A percentile compares a stretch with the other conserved stretches of the same genome.
These are phyloP conservation scores for Drosophila willistoni DNA, from an alignment of 1,140 invertebrate species.

Conservation along the genomic window DNA sequence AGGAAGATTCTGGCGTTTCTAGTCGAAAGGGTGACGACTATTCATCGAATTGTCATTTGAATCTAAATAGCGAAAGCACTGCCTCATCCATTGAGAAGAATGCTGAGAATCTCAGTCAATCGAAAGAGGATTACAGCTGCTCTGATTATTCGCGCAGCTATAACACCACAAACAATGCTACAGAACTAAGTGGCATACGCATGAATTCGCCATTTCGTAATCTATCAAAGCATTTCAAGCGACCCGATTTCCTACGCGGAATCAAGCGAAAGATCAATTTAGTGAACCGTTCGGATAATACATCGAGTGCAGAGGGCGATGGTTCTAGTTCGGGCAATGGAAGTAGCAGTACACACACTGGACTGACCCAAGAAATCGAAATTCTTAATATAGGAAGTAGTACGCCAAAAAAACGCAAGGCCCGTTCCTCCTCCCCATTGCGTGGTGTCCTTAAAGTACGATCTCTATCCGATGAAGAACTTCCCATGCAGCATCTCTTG, in stretches of 20 bases:
- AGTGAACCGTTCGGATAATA: constrained; percentile 78
- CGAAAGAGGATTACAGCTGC: constrained; percentile 76
- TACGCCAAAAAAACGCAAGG: constrained; percentile 83
- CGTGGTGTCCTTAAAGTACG: constrained; percentile 85
- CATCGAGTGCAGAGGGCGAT: constrained; percentile 68
- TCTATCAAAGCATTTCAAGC: constrained; percentile 76
- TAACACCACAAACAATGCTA: constrained; percentile 67
- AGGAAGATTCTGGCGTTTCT: constrained; percentile 81
- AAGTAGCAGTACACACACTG: constrained; percentile 85
- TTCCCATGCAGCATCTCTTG: constrained; percentile 63
- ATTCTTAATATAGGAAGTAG: constrained; percentile 84
- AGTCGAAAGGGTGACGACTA: constrained; percentile 77
- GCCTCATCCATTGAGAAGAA: constrained; percentile 79
- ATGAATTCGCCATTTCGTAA: constrained; percentile 81
- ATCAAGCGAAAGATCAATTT: constrained; percentile 86
- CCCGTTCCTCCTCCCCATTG: constrained; percentile 83
- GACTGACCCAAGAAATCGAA: constrained; percentile 88
- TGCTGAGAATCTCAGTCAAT: constrained; percentile 71
- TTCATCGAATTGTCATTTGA: constrained; percentile 64
- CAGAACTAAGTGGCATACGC: constrained; percentile 74
- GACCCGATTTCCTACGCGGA: constrained; percentile 82
- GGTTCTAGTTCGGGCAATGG: constrained; percentile 51
- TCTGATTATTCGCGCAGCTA: constrained; percentile 79
- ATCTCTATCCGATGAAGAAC: constrained; percentile 79
- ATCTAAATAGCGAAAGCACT: constrained; percentile 72